Conservation (phyloP, 2,797 vertebrate genomes). For the Anguilla obscura region DNA sequence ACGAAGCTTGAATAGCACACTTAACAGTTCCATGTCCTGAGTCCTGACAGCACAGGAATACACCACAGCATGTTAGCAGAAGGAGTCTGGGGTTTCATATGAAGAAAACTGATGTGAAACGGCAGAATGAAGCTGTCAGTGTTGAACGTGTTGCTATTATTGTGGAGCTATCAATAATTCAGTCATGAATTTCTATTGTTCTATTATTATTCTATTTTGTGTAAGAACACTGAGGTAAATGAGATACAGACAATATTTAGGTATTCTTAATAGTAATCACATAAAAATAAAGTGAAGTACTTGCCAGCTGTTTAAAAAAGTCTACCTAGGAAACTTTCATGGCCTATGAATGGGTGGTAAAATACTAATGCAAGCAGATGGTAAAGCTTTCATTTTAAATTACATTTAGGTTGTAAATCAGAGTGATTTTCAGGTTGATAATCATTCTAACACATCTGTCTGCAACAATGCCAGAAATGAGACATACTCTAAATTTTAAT, state of each 20-base stretch:
- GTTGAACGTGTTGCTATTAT: neutral
- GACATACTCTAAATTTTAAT: neutral
- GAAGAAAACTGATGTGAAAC: neutral
- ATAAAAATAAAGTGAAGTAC: neutral
- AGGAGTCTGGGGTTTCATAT: neutral
- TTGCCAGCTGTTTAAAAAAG: neutral
- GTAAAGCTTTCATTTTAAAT: neutral
- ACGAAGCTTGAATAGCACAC: neutral
- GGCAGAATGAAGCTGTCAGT: neutral
- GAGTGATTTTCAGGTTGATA: neutral
- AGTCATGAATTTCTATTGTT: neutral
- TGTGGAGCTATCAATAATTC: neutral
- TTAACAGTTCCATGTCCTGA: neutral
- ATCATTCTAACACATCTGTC: neutral
- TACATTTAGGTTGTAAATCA: neutral
- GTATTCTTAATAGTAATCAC: neutral
- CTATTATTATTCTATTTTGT: too few relatives aligned
- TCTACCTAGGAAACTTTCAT: neutral
- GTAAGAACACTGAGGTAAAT: neutral
- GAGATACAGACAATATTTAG: neutral
- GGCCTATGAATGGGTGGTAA: neutral
- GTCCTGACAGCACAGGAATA: neutral
- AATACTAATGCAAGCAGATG: neutral
- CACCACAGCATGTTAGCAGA: neutral
- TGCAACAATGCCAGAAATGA: neutral